Evolutionary conservation across 2,888 invertebrate genomes (phyloP).

Genomic region (Danaus chrysippus): DNA sequence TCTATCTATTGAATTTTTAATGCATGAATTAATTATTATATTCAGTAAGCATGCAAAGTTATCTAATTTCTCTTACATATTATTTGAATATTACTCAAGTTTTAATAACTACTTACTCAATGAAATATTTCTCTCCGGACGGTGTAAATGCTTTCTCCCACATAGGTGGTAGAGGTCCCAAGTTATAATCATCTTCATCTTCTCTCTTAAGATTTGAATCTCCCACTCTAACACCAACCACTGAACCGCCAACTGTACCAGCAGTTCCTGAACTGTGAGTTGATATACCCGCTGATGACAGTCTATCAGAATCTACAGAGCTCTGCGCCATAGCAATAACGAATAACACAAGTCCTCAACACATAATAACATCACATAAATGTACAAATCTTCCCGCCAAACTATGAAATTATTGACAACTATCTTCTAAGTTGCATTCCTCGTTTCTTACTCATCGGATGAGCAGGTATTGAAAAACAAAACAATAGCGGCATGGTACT

Average conservation of each 20-base stretch:
- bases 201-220: slow-evolving; percentile 67
- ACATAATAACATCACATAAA: slow-evolving; percentile 19
- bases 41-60: slow-evolving; percentile 8
- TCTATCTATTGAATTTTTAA: slow-evolving; percentile 36
- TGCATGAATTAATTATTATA: slow-evolving; percentile 15
- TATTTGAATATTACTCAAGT: slow-evolving; percentile 16
- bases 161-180: slow-evolving; percentile 87
- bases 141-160: slow-evolving; percentile 99
- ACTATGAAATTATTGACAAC: slow-evolving; percentile 31
- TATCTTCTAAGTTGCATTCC: slow-evolving; percentile 37
- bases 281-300: slow-evolving; percentile 72
- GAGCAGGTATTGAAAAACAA: slow-evolving; percentile 63
- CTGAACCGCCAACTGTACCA: slow-evolving; percentile 70
- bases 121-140: slow-evolving; percentile 97
- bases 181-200: slow-evolving; percentile 83
- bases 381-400: slow-evolving; percentile 27
- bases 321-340: slow-evolving; percentile 60
- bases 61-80: slow-evolving; percentile 15
- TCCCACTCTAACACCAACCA: slow-evolving; percentile 67
- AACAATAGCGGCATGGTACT: slow-evolving; percentile 59
- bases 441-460: slow-evolving; percentile 56
- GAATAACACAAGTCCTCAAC: slow-evolving; percentile 17
- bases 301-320: slow-evolving; percentile 71
- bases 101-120: slow-evolving; percentile 86
- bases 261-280: slow-evolving; percentile 74